phyloP scores from a whole-genome alignment of 2,888 invertebrate genomes.

The Hedya salicella region DNA sequence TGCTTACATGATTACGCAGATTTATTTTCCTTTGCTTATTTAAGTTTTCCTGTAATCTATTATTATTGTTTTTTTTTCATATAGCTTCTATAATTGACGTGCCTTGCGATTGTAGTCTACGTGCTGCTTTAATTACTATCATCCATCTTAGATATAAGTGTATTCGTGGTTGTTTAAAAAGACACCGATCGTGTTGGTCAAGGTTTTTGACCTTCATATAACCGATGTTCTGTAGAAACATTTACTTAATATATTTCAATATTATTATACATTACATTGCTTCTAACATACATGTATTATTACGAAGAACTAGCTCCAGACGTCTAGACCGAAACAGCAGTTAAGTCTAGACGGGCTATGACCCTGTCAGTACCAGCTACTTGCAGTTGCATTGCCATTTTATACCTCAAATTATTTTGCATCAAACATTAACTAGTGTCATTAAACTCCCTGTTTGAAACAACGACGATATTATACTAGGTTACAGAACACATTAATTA shows the following conservation, averaged over 20 bases:
- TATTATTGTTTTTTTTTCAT: constrained; percentile 3
- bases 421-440: background rate
- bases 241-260: too few relatives aligned
- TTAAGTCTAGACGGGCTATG: constrained; percentile 78
- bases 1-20: background rate
- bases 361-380: constrained; percentile 61
- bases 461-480: background rate
- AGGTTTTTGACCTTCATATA: too few relatives aligned
- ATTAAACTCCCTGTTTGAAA: background rate
- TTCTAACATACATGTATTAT: background rate
- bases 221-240: too few relatives aligned
- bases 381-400: constrained; percentile 31
- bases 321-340: constrained; percentile 73
- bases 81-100: background rate
- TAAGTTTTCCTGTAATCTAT: constrained; percentile 11
- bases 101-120: too few relatives aligned
- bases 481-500: background rate
- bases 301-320: constrained; percentile 50
- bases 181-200: too few relatives aligned
- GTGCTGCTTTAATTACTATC: background rate
- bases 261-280: background rate
- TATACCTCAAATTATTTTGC: constrained; percentile 15
- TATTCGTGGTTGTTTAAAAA: too few relatives aligned
- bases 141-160: too few relatives aligned
- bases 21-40: constrained; percentile 10